Evolutionary conservation across 2,888 invertebrate genomes (phyloP).

Genomic region (Isotomurus palustris): DNA sequence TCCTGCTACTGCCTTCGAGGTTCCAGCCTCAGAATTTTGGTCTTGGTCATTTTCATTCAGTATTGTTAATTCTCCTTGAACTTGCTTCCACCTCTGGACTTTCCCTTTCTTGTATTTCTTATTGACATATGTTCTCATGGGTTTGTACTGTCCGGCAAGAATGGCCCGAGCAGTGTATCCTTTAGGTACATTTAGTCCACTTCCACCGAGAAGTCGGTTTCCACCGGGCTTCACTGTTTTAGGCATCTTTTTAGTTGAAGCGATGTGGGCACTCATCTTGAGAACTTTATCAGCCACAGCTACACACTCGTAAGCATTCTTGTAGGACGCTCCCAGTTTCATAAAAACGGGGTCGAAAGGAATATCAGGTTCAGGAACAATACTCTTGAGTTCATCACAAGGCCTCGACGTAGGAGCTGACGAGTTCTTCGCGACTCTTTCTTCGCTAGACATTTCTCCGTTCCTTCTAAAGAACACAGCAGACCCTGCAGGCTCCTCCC

Average conservation of each 20-base stretch:
- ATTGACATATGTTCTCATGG: not conserved
- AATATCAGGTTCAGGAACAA: slow-evolving; percentile 30
- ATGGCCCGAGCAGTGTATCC: slow-evolving; percentile 1
- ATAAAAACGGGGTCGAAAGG: slow-evolving; percentile 32
- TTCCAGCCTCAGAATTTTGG: too few relatives aligned
- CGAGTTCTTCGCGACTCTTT: not conserved
- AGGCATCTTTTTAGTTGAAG: slow-evolving; percentile 15
- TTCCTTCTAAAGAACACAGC: slow-evolving; percentile 38
- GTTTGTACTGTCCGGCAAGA: slow-evolving; percentile 3
- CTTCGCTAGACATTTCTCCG: not conserved
- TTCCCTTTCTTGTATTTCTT: not conserved
- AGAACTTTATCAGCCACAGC: slow-evolving; percentile 35
- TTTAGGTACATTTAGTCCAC: not conserved
- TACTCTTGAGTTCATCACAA: slow-evolving; percentile 14
- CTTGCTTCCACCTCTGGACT: not conserved
- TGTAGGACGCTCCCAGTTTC: slow-evolving; percentile 5
- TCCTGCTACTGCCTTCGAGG: too few relatives aligned
- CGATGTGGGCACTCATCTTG: slow-evolving; percentile 22
- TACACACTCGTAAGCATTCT: slow-evolving; percentile 31
- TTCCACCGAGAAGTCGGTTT: not conserved
- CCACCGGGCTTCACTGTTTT: not conserved
- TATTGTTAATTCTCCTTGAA: too few relatives aligned
- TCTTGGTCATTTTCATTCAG: too few relatives aligned
- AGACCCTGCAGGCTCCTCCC: slow-evolving; percentile 36
- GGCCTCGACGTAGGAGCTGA: not conserved